These are phyloP conservation scores for Rhinogobio ventralis DNA, from an alignment of 2,797 vertebrate species.

Conservation along the genomic window DNA sequence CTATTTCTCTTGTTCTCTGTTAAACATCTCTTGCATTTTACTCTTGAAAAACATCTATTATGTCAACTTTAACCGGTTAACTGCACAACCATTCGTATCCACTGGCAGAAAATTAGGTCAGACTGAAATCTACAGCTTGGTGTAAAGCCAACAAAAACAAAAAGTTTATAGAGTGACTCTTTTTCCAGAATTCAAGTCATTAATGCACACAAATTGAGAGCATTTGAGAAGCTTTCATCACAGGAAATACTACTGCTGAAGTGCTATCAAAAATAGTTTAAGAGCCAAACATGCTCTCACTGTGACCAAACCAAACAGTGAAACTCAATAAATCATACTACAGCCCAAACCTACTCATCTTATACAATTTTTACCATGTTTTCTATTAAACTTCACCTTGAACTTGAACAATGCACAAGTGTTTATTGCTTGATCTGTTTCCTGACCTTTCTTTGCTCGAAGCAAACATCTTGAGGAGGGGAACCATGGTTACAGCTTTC, in stretches of 20 bases:
- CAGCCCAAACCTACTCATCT: constrained; percentile 57
- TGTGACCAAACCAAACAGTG: constrained; percentile 19
- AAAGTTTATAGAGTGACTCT: not conserved
- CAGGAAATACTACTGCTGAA: constrained; percentile 19
- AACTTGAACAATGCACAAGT: constrained; percentile 81
- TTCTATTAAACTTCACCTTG: constrained; percentile 72
- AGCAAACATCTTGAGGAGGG: constrained; percentile 64
- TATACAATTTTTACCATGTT: not conserved
- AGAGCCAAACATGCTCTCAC: constrained; percentile 4
- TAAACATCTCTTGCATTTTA: too few species aligned
- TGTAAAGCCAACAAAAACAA: not conserved
- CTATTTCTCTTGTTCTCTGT: not conserved
- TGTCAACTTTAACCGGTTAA: not conserved
- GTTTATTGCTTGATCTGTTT: constrained; percentile 76
- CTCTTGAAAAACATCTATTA: not conserved
- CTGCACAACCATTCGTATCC: constrained; percentile 15
- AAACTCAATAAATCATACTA: constrained; percentile 56
- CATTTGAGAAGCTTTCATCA: constrained; percentile 18
- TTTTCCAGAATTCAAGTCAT: constrained; percentile 16
- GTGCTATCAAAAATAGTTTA: not conserved
- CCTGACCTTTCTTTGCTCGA: constrained; percentile 72
- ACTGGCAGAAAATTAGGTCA: constrained; percentile 7
- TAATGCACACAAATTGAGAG: constrained; percentile 12
- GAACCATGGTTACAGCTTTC: constrained; percentile 68
- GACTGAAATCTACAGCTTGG: not conserved